Evolutionary conservation across 1,140 invertebrate genomes (phyloP).

Genomic region (Carposina sasakii): DNA sequence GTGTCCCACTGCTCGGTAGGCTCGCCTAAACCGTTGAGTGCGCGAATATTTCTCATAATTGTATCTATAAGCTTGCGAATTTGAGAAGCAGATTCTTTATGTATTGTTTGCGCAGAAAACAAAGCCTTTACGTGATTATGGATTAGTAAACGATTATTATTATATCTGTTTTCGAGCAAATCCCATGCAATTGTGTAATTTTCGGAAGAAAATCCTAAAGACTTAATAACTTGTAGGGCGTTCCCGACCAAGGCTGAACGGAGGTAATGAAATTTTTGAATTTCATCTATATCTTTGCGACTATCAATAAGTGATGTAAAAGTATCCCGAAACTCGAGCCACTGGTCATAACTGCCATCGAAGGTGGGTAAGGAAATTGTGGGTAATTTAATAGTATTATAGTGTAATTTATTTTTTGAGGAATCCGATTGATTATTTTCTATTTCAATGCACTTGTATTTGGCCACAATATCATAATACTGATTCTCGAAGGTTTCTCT

Average conservation of each 20-base stretch:
- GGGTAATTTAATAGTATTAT: background rate
- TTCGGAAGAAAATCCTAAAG: background rate
- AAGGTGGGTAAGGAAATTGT: background rate
- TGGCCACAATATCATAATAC: background rate
- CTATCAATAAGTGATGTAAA: background rate
- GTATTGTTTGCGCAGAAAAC: background rate
- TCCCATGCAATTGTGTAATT: constrained; percentile 1
- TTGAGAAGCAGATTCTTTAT: constrained; percentile 3
- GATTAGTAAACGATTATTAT: background rate
- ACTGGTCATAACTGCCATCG: constrained; percentile 4
- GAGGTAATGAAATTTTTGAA: constrained; percentile 3
- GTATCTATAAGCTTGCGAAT: constrained; percentile 2
- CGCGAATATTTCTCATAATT: background rate
- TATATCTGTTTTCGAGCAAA: constrained; percentile 4
- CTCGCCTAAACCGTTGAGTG: background rate
- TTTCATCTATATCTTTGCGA: background rate
- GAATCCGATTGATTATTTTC: background rate
- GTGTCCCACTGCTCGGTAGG: constrained; percentile 8
- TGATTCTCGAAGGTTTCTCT: background rate
- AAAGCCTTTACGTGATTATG: constrained; percentile 10
- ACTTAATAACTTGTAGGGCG: constrained; percentile 2
- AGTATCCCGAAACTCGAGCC: constrained; percentile 1
- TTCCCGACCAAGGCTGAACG: background rate
- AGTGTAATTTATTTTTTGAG: too few relatives aligned
- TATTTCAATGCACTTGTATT: background rate